Conservation (phyloP, 2,113 vertebrate genomes). For the Athene noctua region DNA sequence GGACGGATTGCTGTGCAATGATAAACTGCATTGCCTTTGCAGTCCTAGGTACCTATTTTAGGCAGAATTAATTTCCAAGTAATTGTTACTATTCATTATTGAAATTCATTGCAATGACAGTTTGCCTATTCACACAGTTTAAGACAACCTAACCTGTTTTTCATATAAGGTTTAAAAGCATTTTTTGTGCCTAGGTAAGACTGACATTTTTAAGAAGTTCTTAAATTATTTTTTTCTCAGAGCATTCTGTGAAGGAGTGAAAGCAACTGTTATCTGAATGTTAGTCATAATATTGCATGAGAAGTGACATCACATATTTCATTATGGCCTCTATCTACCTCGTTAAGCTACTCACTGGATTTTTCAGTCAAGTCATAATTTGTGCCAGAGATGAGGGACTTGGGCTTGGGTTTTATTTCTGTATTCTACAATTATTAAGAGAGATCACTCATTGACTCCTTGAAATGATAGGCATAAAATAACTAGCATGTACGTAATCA, state of each 20-base stretch:
- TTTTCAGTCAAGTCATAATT: not conserved
- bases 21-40: not conserved
- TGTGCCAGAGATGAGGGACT: not conserved
- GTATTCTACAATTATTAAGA: not conserved
- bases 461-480: conserved; percentile 69
- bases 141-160: not conserved
- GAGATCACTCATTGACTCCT: not conserved
- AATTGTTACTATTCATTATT: not conserved
- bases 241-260: not conserved
- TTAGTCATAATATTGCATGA: not conserved
- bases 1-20: not conserved
- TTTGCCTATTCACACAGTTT: not conserved
- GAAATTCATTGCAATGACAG: not conserved
- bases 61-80: not conserved
- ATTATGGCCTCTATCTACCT: not conserved
- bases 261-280: not conserved
- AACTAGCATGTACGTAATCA: conserved; percentile 58
- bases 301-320: not conserved
- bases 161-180: not conserved
- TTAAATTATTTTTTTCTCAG: not conserved
- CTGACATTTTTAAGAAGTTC: not conserved
- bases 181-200: not conserved
- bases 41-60: not conserved
- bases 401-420: not conserved
- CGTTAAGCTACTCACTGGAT: not conserved